Evolutionary conservation across 1,140 invertebrate genomes (phyloP), one percentile per base, ranked within the genome.

Genomic region (Bombus breviceps): DNA sequence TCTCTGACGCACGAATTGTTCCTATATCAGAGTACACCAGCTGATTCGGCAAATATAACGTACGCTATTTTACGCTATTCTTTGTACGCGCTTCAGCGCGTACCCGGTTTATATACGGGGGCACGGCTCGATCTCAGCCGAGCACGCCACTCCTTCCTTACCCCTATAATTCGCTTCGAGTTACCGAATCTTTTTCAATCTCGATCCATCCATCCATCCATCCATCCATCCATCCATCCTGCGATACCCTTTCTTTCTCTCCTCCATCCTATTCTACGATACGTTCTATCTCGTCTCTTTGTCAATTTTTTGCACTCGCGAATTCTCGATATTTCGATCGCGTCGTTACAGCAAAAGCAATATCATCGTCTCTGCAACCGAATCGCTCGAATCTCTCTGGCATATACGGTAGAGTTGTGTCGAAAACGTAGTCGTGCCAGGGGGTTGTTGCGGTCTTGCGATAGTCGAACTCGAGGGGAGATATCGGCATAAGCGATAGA

Each of bases 1-100:
- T 84, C 76, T 84, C 83, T 72, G 76, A 84, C 53, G 77, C 77
- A n/a, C 53, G 57, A 80, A 85, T 85, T 85, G 83, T 80, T 43
- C 68, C 74, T 59, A 37, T 47, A 78, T 75, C 62, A 74, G 25
- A 77, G 82, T 75, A 75, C 74, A 83, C 74, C 43, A 64, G 47
- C n/a, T 37, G 77, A 85, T 85, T 73, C 83, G 57, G 75, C 77
- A 37, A 64, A 85, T 72, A 77, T 32, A 77, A 72, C 76, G 57
- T 59, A 62, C 76, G 43, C n/a, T 37, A 57, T 80, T 62, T 83
- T 37, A 25, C 64, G 62, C 74, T 77, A 69, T 78, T 83, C 68
- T 85, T 85, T 72, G 74, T 71, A 57, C 75, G 64, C 64, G 82
- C 18, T 28, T 62, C 22, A 66, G 28, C n/a, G 47, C 64, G 41